Base-by-base conservation (phyloP, 64 coral and sea anemone species). In the Pocillopora verrucosa region DNA sequence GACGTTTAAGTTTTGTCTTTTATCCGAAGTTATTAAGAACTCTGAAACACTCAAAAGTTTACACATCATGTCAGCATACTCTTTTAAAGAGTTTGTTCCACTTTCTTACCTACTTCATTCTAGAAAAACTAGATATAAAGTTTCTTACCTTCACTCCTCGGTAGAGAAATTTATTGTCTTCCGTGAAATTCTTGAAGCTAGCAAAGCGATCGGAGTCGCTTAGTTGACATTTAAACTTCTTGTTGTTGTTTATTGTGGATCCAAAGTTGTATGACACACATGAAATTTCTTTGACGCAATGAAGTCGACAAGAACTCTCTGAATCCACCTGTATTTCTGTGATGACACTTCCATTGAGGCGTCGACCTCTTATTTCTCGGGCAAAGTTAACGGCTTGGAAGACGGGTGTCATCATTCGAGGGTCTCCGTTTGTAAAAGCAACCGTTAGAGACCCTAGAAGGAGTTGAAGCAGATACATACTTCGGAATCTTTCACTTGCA, bases 231-330 rank as follows among this genome's bases (percentile, higher is more conserved):
- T 24, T 72, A 22, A 72, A 72, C 20, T 45, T 45, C 15, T 19
- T 79, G 15, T n/a, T n/a, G n/a, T n/a, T n/a, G n/a, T 25, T 22
- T 9, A 14, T 79, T 11, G 16, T 25, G 1, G 77, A 12, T 16
- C 77, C 77, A 60, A 58, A 79, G 77, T 79, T 79, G 56, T 79
- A 79, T 4, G 77, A 79, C 77, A 79, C 24, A 26, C 77, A 79
- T 5, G 20, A 20, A 11, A 0, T 56, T 24, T 79, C 19, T 59
- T 60, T 5, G 0, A 60, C 77, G 13, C 56, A 79, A 6, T 17
- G 56, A 30, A 79, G 10, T 79, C 30, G 77, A 60, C 56, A 79
- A 25, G 25, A n/a, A 11, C 58, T 12, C 77, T 79, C 77, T 58
- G 77, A 59, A 26, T 79, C 56, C 20, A 79, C 77, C 3, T 12